phyloP scores from a whole-genome alignment of 2,797 vertebrate genomes.

The Heteromormyrus szaboi region DNA sequence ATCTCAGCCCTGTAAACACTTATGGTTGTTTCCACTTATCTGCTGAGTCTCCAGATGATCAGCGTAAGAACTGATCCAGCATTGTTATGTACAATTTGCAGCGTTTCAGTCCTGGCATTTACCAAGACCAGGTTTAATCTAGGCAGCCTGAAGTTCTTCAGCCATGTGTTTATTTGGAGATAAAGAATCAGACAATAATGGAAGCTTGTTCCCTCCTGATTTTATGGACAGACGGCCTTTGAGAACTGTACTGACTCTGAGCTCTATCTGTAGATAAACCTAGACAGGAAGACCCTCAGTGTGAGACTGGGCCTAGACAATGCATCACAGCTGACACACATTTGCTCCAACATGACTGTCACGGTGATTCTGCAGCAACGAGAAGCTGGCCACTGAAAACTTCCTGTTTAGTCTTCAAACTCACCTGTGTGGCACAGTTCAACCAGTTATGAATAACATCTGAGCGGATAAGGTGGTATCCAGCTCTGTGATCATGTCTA shows the following conservation, averaged over 20 bases:
- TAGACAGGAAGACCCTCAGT: neutral
- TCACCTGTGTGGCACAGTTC: neutral
- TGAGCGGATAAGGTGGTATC: neutral
- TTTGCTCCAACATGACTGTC: neutral
- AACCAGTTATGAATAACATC: neutral
- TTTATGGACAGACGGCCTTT: constrained; percentile 12
- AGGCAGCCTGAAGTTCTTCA: neutral
- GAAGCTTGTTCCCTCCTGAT: constrained; percentile 15
- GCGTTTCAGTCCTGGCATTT: constrained; percentile 25
- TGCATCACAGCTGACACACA: constrained; percentile 18
- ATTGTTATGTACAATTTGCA: neutral
- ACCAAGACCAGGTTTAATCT: constrained; percentile 21
- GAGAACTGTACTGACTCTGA: constrained; percentile 17
- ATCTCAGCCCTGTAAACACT: constrained; percentile 15
- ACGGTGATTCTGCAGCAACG: neutral
- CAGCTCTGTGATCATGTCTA: neutral
- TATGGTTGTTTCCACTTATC: constrained; percentile 5
- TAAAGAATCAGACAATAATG: constrained; percentile 21
- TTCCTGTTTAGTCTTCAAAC: constrained; percentile 4
- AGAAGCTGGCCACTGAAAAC: neutral
- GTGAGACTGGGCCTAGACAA: constrained; percentile 1
- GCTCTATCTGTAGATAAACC: constrained; percentile 18
- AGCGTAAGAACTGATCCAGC: neutral
- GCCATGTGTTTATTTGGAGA: constrained; percentile 23
- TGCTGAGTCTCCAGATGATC: neutral